Percentiles rank a stretch among this genome's conserved stretches.
Conservation (phyloP, 1,140 invertebrate genomes). For the Drosophila pseudoananassae region DNA sequence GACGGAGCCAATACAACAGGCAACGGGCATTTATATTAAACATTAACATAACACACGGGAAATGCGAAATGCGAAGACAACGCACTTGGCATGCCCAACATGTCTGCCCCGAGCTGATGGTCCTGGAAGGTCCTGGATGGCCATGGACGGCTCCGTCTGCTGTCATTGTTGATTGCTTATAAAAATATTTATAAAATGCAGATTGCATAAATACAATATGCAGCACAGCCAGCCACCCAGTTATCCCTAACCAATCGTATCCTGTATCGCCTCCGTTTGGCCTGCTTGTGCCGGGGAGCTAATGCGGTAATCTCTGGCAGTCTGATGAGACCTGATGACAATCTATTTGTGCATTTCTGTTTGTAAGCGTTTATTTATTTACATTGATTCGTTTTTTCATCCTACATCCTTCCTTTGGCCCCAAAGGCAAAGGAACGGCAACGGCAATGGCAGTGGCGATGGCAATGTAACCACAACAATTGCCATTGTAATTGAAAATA, state of each 20-base stretch:
- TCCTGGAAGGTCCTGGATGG: constrained; percentile 2
- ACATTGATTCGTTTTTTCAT: constrained; percentile 65
- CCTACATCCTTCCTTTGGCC: constrained; percentile 17
- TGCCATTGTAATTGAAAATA: constrained; percentile 77
- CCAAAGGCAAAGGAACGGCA: constrained; percentile 17
- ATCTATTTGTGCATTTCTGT: constrained; percentile 62
- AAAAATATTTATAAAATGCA: constrained; percentile 82
- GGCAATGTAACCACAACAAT: constrained; percentile 69
- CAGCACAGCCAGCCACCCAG: constrained; percentile 17
- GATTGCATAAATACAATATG: constrained; percentile 70
- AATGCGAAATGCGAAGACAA: constrained; percentile 45
- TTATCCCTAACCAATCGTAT: neutral
- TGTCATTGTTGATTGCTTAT: constrained; percentile 74
- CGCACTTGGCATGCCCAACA: constrained; percentile 67
- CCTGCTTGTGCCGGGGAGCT: constrained; percentile 5
- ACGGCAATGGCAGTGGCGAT: constrained; percentile 8
- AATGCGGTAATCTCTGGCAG: constrained; percentile 57
- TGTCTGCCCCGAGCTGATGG: constrained; percentile 48
- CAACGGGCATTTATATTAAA: constrained; percentile 81
- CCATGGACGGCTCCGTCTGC: constrained; percentile 13
- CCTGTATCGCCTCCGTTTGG: constrained; percentile 13
- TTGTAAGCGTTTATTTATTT: constrained; percentile 74
- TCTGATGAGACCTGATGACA: constrained; percentile 55
- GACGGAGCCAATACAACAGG: constrained; percentile 60
- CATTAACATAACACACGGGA: constrained; percentile 67